Evolutionary conservation across 2,888 invertebrate species (phyloP).

Genomic region (Drosophila cyrtoloma): DNA sequence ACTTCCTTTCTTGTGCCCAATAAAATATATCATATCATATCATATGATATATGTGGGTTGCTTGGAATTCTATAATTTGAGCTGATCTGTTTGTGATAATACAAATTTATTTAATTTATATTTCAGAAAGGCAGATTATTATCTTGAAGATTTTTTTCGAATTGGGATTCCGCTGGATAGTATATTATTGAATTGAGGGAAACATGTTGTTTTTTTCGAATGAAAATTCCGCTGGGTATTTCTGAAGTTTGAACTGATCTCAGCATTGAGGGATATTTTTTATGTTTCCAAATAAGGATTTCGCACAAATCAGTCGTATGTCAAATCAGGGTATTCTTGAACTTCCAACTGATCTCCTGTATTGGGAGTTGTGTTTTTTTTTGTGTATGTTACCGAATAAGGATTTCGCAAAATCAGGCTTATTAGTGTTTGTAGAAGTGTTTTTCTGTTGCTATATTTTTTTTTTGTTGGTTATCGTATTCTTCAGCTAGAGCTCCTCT

Average conservation of each 20-base stretch:
- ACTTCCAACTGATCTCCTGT: slow-evolving; percentile 29
- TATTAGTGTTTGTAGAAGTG: slow-evolving; percentile 4
- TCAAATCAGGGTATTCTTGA: not conserved
- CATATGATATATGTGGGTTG: not conserved
- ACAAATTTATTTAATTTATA: no score
- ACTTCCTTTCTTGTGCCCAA: not conserved
- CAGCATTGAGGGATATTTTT: not conserved
- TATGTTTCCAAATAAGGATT: not conserved
- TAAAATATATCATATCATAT: not conserved
- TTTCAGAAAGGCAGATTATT: not conserved
- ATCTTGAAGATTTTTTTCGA: not conserved
- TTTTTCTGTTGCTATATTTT: slow-evolving; percentile 2
- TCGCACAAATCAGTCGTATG: not conserved
- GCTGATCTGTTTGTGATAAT: not conserved
- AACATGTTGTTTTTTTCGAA: no score
- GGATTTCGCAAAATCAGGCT: slow-evolving; percentile 32
- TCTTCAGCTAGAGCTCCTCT: slow-evolving; percentile 36
- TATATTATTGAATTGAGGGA: no score
- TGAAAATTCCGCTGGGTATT: not conserved
- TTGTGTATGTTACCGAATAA: not conserved
- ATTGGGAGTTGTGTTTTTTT: not conserved
- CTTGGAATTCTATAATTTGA: not conserved
- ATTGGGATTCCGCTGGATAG: not conserved
- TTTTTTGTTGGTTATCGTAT: not conserved
- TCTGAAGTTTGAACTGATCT: not conserved